Conservation (phyloP, 2,797 vertebrate genomes). For the Myotis planiceps region DNA sequence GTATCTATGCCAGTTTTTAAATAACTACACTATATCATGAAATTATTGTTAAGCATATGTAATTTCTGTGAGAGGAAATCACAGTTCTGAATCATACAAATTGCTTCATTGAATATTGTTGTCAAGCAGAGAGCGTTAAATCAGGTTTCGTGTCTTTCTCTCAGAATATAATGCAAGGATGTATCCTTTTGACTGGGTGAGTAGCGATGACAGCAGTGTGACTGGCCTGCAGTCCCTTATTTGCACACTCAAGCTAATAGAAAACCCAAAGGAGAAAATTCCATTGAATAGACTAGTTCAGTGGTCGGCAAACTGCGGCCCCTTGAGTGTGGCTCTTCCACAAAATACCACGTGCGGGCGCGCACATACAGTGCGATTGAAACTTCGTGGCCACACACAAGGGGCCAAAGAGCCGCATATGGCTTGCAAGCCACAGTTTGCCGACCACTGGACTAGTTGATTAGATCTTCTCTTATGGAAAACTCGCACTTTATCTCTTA, state of each 20-base stretch:
- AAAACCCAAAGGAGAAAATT: background rate
- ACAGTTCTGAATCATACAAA: background rate
- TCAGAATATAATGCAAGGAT: background rate
- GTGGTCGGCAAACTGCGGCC: too few species aligned
- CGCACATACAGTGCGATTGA: too few species aligned
- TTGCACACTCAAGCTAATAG: background rate
- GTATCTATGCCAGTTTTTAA: constrained; percentile 50
- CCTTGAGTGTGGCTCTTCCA: too few species aligned
- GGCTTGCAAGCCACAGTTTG: too few species aligned
- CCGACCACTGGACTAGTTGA: background rate
- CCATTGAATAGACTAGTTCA: too few species aligned
- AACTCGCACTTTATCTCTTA: background rate
- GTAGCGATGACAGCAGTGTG: background rate
- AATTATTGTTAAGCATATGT: constrained; percentile 50
- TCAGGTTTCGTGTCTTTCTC: background rate
- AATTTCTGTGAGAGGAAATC: constrained; percentile 51
- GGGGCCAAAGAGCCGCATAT: too few species aligned
- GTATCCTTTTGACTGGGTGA: background rate
- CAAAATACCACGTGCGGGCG: too few species aligned
- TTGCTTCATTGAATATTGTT: constrained; percentile 32
- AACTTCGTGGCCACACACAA: too few species aligned
- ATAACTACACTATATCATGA: constrained; percentile 23
- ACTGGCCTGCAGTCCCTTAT: background rate
- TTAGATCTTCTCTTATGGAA: background rate
- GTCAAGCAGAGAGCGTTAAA: background rate